Evolutionary conservation across 2,113 vertebrate species (phyloP).

Genomic region (Columbina picui): DNA sequence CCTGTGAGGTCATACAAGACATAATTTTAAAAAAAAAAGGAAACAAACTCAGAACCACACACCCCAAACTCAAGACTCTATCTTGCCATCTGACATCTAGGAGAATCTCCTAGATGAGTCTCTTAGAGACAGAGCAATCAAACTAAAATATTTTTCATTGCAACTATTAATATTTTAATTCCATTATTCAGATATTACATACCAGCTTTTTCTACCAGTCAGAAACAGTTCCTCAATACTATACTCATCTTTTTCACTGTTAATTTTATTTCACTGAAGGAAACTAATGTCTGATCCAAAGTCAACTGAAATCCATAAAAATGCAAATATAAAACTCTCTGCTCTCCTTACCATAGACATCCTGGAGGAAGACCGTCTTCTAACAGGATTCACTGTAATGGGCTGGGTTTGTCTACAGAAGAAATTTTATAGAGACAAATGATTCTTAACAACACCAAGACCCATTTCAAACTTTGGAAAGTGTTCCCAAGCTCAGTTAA

Average conservation of each 20-base stretch:
- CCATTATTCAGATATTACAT: not conserved
- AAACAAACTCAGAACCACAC: not conserved
- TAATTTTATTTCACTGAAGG: not conserved
- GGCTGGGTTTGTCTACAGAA: slow-evolving; percentile 87
- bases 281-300: not conserved
- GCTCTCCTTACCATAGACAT: slow-evolving; percentile 88
- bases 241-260: not conserved
- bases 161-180: not conserved
- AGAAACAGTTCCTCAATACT: not conserved
- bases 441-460: not conserved
- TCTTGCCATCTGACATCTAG: not conserved
- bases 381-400: slow-evolving; percentile 85
- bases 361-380: slow-evolving; percentile 90
- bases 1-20: not conserved
- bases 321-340: not conserved
- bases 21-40: not conserved
- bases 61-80: not conserved
- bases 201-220: not conserved
- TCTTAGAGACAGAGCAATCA: not conserved
- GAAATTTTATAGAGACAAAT: not conserved
- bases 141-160: not conserved
- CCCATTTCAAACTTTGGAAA: not conserved
- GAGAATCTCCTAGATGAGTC: not conserved
- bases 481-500: not conserved
- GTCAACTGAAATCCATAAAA: not conserved